Evolutionary conservation across 2,113 vertebrate genomes (phyloP).

Genomic region (Chloropsis cyanopogon): DNA sequence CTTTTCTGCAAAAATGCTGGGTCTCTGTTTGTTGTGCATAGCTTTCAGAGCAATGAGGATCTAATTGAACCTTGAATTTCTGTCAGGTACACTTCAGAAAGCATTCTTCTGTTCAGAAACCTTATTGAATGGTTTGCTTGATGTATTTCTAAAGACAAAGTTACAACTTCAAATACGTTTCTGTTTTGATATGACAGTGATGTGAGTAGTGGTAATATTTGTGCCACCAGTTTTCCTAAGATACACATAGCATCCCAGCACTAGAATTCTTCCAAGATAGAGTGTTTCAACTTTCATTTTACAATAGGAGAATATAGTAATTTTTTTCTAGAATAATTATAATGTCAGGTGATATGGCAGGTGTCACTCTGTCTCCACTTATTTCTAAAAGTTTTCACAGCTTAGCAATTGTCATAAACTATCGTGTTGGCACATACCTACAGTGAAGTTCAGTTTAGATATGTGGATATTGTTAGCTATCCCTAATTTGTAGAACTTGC

Average conservation of each 20-base stretch:
- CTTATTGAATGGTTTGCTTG: not conserved
- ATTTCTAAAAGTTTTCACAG: not conserved
- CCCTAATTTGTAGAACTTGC: not conserved
- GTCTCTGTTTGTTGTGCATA: not conserved
- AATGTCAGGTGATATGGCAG: not conserved
- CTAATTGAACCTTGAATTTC: not conserved
- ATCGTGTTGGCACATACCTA: not conserved
- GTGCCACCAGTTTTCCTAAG: not conserved
- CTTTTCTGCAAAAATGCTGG: not conserved
- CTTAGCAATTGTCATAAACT: not conserved
- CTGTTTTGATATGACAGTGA: not conserved
- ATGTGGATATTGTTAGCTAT: not conserved
- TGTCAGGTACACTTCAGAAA: not conserved
- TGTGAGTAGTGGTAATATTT: not conserved
- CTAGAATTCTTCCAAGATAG: not conserved
- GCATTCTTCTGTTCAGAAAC: not conserved
- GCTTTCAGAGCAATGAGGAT: not conserved
- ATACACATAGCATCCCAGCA: not conserved
- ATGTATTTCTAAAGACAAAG: not conserved
- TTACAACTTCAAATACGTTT: not conserved
- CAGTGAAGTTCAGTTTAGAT: not conserved
- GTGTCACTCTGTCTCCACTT: not conserved
- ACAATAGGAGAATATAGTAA: not conserved
- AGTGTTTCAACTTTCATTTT: not conserved
- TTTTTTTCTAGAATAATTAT: not conserved